Evolutionary conservation across 2,888 invertebrate genomes (phyloP).

Genomic region (Macaria notata): DNA sequence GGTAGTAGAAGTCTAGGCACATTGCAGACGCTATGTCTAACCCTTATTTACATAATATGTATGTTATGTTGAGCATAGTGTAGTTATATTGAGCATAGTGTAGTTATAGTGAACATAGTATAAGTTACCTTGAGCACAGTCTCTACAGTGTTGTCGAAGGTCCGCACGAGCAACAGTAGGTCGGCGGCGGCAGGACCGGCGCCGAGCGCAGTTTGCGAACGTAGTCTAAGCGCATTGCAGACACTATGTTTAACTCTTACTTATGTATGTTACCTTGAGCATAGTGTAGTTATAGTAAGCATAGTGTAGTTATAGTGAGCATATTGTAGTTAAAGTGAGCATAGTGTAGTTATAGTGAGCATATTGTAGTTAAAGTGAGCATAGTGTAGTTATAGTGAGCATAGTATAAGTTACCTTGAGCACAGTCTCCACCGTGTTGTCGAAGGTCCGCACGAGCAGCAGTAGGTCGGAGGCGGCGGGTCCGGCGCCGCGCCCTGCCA

Average conservation of each 20-base stretch:
- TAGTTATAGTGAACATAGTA: no score
- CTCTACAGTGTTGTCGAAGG: slow-evolving; percentile 90
- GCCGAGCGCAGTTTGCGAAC: slow-evolving; percentile 83
- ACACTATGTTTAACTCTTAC: slow-evolving; percentile 91
- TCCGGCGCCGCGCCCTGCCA: slow-evolving; percentile 49
- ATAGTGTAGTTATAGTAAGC: no score
- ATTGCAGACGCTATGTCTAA: slow-evolving; percentile 91
- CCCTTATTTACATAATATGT: no score
- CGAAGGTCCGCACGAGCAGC: slow-evolving; percentile 86
- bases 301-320: no score
- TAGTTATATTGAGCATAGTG: no score
- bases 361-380: no score
- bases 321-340: no score
- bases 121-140: slow-evolving; percentile 85
- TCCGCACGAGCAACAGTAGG: slow-evolving; percentile 83
- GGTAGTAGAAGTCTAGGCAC: slow-evolving; percentile 87
- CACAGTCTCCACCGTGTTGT: slow-evolving; percentile 88
- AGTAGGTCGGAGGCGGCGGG: slow-evolving; percentile 72
- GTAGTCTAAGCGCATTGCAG: slow-evolving; percentile 90
- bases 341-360: no score
- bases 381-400: no score
- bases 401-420: slow-evolving; percentile 78
- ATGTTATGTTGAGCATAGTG: no score
- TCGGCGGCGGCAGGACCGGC: slow-evolving; percentile 60
- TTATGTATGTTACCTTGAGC: no score